phyloP scores from a whole-genome alignment of 2,113 vertebrate genomes.

The Lepidothrix coronata region DNA sequence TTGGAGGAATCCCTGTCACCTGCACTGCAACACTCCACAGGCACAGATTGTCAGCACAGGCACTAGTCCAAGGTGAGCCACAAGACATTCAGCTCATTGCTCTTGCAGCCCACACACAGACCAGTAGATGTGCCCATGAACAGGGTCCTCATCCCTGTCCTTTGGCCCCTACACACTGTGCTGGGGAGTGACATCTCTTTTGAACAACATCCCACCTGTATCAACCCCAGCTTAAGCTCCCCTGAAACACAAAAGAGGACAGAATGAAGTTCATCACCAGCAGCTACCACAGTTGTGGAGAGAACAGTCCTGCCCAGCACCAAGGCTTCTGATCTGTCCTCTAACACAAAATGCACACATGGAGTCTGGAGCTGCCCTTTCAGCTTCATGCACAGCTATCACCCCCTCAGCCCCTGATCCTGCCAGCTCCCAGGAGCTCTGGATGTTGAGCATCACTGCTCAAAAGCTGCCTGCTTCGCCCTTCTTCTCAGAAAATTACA shows the following conservation, averaged over 20 bases:
- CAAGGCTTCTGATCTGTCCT: neutral
- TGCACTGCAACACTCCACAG: neutral
- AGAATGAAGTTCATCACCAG: neutral
- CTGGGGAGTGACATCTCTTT: neutral
- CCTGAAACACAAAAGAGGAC: neutral
- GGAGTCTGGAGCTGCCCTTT: neutral
- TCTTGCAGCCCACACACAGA: neutral
- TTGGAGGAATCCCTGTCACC: neutral
- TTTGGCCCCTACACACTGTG: neutral
- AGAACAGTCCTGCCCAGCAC: neutral
- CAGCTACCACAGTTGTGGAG: neutral
- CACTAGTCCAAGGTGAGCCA: neutral
- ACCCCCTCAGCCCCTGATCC: neutral
- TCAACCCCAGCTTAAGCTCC: neutral
- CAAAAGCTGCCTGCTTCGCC: neutral
- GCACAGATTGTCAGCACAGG: neutral
- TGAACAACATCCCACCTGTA: neutral
- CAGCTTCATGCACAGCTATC: neutral
- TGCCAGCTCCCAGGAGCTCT: neutral
- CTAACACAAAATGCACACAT: rapidly evolving
- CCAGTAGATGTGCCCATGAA: rapidly evolving
- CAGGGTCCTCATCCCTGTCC: neutral
- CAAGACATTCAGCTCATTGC: neutral
- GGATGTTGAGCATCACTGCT: neutral
- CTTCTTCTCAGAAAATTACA: neutral